Percentiles rank a stretch among this genome's conserved stretches.
Evolutionary conservation across 2,888 invertebrate species (phyloP).

Genomic region (Abrostola tripartita): DNA sequence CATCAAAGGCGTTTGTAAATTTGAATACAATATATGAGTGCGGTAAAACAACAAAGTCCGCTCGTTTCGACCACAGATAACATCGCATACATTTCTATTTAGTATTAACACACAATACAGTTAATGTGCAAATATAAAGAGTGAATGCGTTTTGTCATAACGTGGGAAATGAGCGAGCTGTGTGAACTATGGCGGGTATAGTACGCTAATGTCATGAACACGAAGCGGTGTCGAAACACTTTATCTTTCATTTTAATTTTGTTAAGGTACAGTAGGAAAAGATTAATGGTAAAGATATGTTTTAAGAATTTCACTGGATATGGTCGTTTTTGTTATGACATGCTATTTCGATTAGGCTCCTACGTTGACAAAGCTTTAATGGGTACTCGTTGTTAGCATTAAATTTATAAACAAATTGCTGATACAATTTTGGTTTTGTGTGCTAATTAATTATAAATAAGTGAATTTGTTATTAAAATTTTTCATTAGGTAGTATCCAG

Average conservation of each 20-base stretch:
- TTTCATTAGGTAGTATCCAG: no score
- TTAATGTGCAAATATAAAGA: slow-evolving; percentile 76
- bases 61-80: slow-evolving; percentile 69
- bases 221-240: slow-evolving; percentile 50
- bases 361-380: background rate
- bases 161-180: slow-evolving; percentile 73
- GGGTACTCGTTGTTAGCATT: background rate
- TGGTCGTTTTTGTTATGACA: slow-evolving; percentile 18
- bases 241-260: slow-evolving; percentile 45
- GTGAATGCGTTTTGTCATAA: slow-evolving; percentile 76
- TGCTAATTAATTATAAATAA: no score
- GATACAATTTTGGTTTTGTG: no score
- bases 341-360: slow-evolving; percentile 7
- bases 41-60: slow-evolving; percentile 60
- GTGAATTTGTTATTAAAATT: no score
- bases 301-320: slow-evolving; percentile 33
- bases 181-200: slow-evolving; percentile 57
- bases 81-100: slow-evolving; percentile 74
- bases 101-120: slow-evolving; percentile 77
- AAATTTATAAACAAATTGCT: background rate
- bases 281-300: slow-evolving; percentile 48
- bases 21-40: slow-evolving; percentile 74
- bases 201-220: slow-evolving; percentile 55
- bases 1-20: slow-evolving; percentile 58
- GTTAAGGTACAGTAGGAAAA: slow-evolving; percentile 35